These are phyloP conservation scores for Gasteruption jaculator DNA, from an alignment of 2,888 invertebrate genomes.

Conservation along the genomic window DNA sequence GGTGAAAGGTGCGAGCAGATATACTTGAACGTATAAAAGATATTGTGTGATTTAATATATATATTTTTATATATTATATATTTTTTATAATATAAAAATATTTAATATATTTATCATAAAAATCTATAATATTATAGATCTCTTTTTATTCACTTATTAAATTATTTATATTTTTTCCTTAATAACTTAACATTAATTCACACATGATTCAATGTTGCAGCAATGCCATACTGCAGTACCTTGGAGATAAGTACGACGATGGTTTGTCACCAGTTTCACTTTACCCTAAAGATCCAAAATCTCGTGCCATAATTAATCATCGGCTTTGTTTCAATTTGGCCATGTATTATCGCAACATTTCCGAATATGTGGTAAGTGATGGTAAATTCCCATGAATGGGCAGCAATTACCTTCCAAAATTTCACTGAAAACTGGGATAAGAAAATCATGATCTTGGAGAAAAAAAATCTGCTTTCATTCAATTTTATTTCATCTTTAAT, in stretches of 20 bases:
- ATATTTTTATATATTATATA: background rate
- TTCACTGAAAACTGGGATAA: too few species aligned
- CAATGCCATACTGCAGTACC: slow-evolving; percentile 64
- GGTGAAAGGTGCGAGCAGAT: slow-evolving; percentile 61
- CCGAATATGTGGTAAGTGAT: slow-evolving; percentile 63
- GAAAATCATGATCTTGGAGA: too few species aligned
- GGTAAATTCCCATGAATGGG: too few species aligned
- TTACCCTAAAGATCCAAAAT: slow-evolving; percentile 68
- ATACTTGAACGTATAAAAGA: background rate
- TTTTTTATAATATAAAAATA: slow-evolving; percentile 4
- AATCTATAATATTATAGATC: slow-evolving; percentile 1
- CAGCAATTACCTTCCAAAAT: too few species aligned
- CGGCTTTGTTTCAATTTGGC: slow-evolving; percentile 74
- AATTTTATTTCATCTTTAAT: too few species aligned
- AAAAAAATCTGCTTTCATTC: too few species aligned
- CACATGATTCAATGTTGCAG: slow-evolving; percentile 50
- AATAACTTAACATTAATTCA: too few species aligned
- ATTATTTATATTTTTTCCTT: background rate
- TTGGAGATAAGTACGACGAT: slow-evolving; percentile 67
- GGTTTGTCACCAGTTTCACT: slow-evolving; percentile 60
- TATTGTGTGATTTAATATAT: slow-evolving; percentile 1
- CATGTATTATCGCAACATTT: slow-evolving; percentile 69
- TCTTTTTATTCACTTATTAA: slow-evolving; percentile 1
- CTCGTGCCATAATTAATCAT: slow-evolving; percentile 73
- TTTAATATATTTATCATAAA: background rate